Conservation (phyloP, 2,888 invertebrate genomes). For the Aelia acuminata region DNA sequence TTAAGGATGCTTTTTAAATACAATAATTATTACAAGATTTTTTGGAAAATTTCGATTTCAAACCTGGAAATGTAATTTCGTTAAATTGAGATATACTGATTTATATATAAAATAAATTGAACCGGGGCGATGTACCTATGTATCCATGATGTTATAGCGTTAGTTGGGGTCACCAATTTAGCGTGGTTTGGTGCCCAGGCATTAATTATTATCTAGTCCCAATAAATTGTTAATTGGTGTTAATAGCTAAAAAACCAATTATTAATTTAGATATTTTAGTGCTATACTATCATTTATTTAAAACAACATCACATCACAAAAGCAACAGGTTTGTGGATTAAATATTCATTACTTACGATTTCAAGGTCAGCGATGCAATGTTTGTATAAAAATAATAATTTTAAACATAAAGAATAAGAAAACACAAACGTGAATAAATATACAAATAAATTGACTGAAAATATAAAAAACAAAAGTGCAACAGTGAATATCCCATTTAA, state of each 20-base stretch:
- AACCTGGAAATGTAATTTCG: no score
- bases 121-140: neutral
- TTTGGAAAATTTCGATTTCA: no score
- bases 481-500: no score
- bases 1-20: no score
- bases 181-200: neutral
- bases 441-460: no score
- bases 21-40: no score
- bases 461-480: no score
- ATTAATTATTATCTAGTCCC: slow-evolving; percentile 22
- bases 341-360: neutral
- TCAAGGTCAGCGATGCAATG: neutral
- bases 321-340: neutral
- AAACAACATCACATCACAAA: neutral
- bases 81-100: no score
- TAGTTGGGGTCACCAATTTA: neutral
- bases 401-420: neutral
- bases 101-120: no score
- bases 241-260: neutral
- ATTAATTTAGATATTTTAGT: neutral
- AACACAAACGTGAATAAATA: no score
- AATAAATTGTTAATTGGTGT: neutral
- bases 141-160: neutral
- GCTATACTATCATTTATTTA: neutral
- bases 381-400: neutral